Conservation (phyloP, 2,888 invertebrate species). For the Conchocele bisecta region DNA sequence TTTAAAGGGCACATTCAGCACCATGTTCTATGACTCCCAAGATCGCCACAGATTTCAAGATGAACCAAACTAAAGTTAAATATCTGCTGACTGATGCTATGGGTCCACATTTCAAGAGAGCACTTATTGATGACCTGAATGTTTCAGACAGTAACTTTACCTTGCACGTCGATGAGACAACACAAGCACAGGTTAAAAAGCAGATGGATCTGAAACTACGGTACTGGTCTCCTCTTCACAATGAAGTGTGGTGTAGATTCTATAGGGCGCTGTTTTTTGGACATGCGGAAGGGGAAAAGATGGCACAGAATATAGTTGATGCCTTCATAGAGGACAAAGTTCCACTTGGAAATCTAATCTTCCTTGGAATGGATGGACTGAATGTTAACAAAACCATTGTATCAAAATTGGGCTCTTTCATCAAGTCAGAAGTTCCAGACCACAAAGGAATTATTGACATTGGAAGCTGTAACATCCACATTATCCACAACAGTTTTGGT, state of each 20-base stretch:
- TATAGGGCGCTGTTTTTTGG: constrained; percentile 25
- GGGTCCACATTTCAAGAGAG: constrained; percentile 8
- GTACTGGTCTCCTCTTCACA: constrained; percentile 17
- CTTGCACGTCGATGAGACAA: constrained; percentile 17
- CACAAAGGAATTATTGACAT: constrained; percentile 18
- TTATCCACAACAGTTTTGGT: constrained; percentile 37
- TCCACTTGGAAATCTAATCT: constrained; percentile 18
- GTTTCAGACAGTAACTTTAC: background rate
- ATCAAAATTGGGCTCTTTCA: constrained; percentile 14
- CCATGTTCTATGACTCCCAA: constrained; percentile 1
- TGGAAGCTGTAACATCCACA: constrained; percentile 31
- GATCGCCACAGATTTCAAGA: constrained; percentile 1
- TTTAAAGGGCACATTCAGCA: background rate
- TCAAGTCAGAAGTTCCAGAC: constrained; percentile 4
- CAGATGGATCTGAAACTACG: constrained; percentile 27
- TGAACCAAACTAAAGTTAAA: constrained; percentile 4
- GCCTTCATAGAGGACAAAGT: constrained; percentile 8
- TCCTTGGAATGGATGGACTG: constrained; percentile 27
- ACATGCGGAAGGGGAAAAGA: constrained; percentile 16
- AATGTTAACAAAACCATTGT: constrained; percentile 34
- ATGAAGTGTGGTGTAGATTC: constrained; percentile 12
- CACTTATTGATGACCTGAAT: constrained; percentile 9
- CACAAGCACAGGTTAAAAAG: constrained; percentile 24
- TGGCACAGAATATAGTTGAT: constrained; percentile 10
- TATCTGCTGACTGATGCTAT: constrained; percentile 22